Conservation (phyloP, 2,113 vertebrate genomes). For the Eulacestoma nigropectus region DNA sequence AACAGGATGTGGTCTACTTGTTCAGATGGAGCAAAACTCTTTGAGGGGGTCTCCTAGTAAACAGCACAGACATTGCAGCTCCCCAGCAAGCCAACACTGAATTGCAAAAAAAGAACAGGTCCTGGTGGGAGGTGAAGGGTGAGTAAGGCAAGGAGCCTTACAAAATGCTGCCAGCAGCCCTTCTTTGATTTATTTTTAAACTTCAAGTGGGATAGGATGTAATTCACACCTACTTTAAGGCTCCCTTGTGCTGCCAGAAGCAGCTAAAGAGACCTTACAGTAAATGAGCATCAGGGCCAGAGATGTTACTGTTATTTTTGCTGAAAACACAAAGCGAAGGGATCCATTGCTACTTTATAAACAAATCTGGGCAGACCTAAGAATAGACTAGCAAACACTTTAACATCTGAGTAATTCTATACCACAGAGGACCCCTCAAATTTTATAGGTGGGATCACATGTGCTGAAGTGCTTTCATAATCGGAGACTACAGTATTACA, state of each 20-base stretch:
- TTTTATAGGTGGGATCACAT: background rate
- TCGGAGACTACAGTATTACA: background rate
- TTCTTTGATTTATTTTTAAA: conserved; percentile 58
- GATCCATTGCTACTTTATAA: background rate
- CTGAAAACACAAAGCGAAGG: background rate
- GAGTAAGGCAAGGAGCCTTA: conserved; percentile 32
- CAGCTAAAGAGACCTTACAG: background rate
- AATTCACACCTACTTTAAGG: conserved; percentile 50
- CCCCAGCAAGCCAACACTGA: background rate
- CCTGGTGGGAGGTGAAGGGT: conserved; percentile 52
- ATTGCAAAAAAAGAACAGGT: background rate
- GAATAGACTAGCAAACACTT: background rate
- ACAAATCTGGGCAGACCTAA: background rate
- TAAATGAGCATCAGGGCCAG: background rate
- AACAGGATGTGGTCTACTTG: conserved; percentile 53
- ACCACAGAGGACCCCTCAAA: background rate
- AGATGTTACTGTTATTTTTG: conserved; percentile 22
- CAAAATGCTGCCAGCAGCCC: background rate
- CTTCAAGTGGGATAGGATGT: conserved; percentile 50
- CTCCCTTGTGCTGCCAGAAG: background rate
- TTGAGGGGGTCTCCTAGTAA: conserved; percentile 34
- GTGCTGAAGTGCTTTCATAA: background rate
- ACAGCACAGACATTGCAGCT: conserved; percentile 31
- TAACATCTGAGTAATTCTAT: background rate
- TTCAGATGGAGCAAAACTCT: conserved; percentile 6